A percentile compares a stretch with the other conserved stretches of the same genome.
Evolutionary conservation across 2,113 vertebrate genomes (phyloP).

Genomic region (Gavia stellata): DNA sequence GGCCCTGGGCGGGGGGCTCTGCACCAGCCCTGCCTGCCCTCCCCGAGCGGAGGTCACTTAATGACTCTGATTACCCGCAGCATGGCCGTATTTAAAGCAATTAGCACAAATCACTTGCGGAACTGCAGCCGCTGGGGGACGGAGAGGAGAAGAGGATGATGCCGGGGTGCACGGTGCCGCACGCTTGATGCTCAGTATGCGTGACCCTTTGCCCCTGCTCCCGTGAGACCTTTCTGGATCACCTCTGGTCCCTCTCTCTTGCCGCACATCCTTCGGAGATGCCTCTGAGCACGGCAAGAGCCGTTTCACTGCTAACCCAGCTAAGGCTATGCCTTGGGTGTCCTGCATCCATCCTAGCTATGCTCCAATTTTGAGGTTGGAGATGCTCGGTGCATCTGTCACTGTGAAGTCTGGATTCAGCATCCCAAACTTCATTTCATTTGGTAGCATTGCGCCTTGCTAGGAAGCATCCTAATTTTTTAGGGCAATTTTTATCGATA

Average conservation of each 20-base stretch:
- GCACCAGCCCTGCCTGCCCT: neutral
- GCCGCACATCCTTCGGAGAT: neutral
- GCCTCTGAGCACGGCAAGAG: neutral
- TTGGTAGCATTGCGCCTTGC: neutral
- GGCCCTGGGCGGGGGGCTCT: neutral
- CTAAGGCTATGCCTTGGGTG: neutral
- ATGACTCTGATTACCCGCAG: neutral
- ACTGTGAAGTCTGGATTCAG: neutral
- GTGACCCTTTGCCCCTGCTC: neutral
- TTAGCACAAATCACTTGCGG: neutral
- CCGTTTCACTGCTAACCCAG: rapidly evolving
- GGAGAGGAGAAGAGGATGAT: rapidly evolving
- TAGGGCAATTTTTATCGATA: neutral
- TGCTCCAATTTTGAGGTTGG: neutral
- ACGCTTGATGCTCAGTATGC: rapidly evolving
- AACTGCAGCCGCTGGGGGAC: neutral
- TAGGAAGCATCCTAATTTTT: neutral
- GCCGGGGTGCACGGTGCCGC: rapidly evolving
- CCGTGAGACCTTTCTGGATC: neutral
- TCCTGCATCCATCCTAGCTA: neutral
- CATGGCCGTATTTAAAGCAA: neutral
- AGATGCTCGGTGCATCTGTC: neutral
- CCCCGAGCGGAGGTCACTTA: neutral
- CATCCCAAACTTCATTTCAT: neutral
- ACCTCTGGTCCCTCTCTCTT: neutral